Evolutionary conservation across 2,888 invertebrate species (phyloP).

Genomic region (Chalcosyrphus nemorum): DNA sequence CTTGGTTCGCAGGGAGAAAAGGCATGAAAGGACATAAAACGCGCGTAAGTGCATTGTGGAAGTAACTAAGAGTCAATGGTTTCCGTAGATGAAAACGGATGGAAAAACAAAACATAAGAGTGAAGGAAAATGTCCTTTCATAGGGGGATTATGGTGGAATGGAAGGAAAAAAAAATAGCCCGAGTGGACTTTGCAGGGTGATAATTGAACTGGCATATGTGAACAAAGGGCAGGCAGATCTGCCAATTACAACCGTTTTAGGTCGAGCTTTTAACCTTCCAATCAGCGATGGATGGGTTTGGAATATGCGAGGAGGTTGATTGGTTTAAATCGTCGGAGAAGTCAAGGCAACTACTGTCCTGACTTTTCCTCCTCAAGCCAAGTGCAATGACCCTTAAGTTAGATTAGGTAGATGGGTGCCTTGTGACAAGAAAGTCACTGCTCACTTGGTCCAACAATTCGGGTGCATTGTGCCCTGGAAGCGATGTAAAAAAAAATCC

Average conservation of each 20-base stretch:
- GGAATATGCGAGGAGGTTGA: too few species aligned
- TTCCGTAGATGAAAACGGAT: neutral
- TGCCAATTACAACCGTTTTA: neutral
- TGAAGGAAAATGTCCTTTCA: neutral
- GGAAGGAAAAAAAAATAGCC: neutral
- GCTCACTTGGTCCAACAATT: too few species aligned
- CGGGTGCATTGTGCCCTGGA: too few species aligned
- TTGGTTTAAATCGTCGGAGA: too few species aligned
- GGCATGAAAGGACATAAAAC: neutral
- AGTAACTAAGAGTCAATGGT: neutral
- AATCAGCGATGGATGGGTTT: neutral
- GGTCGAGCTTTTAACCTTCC: neutral
- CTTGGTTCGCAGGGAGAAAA: too few species aligned
- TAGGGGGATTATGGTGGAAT: neutral
- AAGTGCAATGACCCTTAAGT: too few species aligned
- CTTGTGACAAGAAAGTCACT: too few species aligned
- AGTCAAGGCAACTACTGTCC: too few species aligned
- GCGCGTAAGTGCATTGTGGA: slow-evolving; percentile 1
- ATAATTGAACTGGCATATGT: neutral
- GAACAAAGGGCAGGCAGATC: neutral
- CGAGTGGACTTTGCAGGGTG: neutral
- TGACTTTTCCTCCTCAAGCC: too few species aligned
- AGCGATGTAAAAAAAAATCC: too few species aligned
- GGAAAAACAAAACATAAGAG: neutral
- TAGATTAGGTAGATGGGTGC: too few species aligned